Conservation (phyloP, 2,113 vertebrate species). For the Elachura formosa region DNA sequence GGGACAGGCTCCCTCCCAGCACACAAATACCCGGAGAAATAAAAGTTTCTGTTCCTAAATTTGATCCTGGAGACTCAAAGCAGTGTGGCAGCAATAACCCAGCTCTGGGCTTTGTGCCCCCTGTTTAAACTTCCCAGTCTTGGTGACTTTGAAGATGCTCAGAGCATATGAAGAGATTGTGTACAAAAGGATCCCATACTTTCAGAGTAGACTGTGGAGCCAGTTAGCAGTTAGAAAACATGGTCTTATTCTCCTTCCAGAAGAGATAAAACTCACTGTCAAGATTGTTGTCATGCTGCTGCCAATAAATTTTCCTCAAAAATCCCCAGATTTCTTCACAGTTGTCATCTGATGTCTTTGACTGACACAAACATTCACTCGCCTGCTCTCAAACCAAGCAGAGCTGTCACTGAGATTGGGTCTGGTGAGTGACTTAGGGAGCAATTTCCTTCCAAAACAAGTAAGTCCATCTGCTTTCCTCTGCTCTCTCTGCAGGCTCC, state of each 20-base stretch:
- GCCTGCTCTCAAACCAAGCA: not conserved
- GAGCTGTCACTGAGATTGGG: not conserved
- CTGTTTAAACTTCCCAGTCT: not conserved
- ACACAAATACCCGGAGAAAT: not conserved
- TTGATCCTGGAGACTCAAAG: not conserved
- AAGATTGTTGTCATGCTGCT: not conserved
- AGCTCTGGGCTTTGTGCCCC: not conserved
- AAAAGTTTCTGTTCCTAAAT: not conserved
- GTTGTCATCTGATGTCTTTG: not conserved
- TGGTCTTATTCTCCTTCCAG: not conserved
- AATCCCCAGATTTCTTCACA: not conserved
- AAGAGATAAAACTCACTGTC: not conserved
- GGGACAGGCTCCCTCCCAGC: not conserved
- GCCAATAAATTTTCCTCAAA: not conserved
- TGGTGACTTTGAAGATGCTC: not conserved
- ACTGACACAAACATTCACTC: not conserved
- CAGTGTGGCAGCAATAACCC: not conserved
- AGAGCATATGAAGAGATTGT: not conserved
- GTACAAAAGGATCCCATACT: not conserved
- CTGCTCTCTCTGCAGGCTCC: slow-evolving; percentile 66
- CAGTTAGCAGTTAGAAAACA: not conserved
- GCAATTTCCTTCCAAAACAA: not conserved
- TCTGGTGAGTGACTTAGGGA: not conserved
- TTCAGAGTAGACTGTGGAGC: not conserved
- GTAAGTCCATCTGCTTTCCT: not conserved